These are phyloP conservation scores for Epiblema foenella DNA, from an alignment of 2,888 invertebrate species.

Conservation along the genomic window DNA sequence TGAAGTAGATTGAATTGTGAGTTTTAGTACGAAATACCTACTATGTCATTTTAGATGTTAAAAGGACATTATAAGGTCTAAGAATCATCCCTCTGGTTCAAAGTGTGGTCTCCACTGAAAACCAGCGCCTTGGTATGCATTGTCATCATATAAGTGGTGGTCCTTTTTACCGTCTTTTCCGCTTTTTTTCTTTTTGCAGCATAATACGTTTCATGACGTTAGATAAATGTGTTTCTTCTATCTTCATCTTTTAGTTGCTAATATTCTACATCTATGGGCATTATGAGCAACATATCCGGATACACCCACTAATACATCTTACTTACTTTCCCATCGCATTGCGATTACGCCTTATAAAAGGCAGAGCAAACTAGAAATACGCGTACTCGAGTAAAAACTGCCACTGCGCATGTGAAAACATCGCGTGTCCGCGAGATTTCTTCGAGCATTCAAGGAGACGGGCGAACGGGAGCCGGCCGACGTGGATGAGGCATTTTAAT, in stretches of 20 bases:
- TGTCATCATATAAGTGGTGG: no score
- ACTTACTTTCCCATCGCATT: conserved; percentile 39
- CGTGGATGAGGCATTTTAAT: conserved; percentile 45
- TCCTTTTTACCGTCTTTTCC: no score
- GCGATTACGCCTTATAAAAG: conserved; percentile 38
- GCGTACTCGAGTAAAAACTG: conserved; percentile 46
- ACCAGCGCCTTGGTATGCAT: no score
- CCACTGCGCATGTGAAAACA: conserved; percentile 71
- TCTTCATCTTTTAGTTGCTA: neutral
- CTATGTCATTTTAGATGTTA: no score
- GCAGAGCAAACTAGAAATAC: conserved; percentile 41
- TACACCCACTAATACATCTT: conserved; percentile 25
- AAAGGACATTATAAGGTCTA: no score
- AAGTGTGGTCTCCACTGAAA: no score
- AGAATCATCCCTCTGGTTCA: no score
- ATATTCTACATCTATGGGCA: neutral
- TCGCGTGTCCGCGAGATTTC: conserved; percentile 78
- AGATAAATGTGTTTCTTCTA: no score
- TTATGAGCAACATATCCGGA: conserved; percentile 4
- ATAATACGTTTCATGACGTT: no score
- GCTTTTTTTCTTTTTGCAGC: no score
- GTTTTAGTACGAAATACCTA: no score
- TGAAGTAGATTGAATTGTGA: no score
- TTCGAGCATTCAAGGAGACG: conserved; percentile 79
- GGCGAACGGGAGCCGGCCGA: conserved; percentile 52